Evolutionary conservation across 2,113 vertebrate genomes (phyloP).

Genomic region (Corydoras sp.): DNA sequence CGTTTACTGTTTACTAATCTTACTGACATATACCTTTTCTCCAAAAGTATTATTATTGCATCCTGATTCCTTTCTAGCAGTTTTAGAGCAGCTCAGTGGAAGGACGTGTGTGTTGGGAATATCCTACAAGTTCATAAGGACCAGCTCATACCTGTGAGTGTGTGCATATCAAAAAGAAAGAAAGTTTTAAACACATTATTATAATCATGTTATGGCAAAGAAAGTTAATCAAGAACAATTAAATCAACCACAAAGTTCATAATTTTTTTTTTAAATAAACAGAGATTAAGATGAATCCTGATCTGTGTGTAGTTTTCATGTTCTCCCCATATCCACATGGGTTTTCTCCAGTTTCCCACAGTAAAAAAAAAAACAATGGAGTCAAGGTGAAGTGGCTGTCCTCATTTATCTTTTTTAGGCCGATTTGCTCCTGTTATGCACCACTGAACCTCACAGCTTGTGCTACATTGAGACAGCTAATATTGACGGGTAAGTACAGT

Average conservation of each 20-base stretch:
- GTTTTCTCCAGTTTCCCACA: too few relatives aligned
- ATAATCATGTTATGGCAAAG: too few relatives aligned
- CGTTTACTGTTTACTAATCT: neutral
- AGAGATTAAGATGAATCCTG: too few relatives aligned
- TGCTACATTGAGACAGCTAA: slow-evolving; percentile 90
- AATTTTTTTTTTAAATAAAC: too few relatives aligned
- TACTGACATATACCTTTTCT: neutral
- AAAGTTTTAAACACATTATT: neutral
- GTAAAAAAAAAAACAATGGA: too few relatives aligned
- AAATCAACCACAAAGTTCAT: too few relatives aligned
- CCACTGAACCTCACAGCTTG: slow-evolving; percentile 86
- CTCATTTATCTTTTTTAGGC: slow-evolving; percentile 55
- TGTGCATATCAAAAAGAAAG: neutral
- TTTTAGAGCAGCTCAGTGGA: slow-evolving; percentile 72
- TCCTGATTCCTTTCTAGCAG: slow-evolving; percentile 49
- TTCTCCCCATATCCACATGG: too few relatives aligned
- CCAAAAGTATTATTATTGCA: neutral
- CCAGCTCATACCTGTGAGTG: slow-evolving; percentile 78
- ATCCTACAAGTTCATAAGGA: slow-evolving; percentile 76
- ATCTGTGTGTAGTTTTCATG: too few relatives aligned
- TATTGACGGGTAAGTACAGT: slow-evolving; percentile 80
- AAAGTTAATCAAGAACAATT: too few relatives aligned
- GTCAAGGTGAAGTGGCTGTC: too few relatives aligned
- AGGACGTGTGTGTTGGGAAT: slow-evolving; percentile 77
- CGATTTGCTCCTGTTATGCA: slow-evolving; percentile 81